phyloP scores from a whole-genome alignment of 2,888 invertebrate species.

The Celastrina argiolus region DNA sequence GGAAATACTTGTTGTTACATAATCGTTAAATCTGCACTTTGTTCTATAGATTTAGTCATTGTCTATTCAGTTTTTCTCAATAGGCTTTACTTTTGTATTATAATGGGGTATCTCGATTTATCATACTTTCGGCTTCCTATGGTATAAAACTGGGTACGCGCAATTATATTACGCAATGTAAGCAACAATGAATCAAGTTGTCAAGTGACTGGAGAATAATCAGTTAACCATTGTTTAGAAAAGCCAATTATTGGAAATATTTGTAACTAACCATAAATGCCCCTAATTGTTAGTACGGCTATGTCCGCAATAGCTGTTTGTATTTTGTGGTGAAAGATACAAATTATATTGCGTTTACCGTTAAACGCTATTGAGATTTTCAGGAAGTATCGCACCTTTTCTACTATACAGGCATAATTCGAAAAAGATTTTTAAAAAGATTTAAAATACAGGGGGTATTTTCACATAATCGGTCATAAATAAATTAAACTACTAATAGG shows the following conservation, averaged over 20 bases:
- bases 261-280: background rate
- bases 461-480: too few species aligned
- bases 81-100: conserved; percentile 1
- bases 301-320: background rate
- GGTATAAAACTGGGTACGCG: background rate
- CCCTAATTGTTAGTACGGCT: background rate
- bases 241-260: conserved; percentile 11
- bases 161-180: conserved; percentile 5
- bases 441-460: too few species aligned
- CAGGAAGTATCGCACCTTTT: too few species aligned
- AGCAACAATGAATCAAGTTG: conserved; percentile 16
- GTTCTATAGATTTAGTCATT: background rate
- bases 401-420: too few species aligned
- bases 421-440: too few species aligned
- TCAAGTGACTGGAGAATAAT: conserved; percentile 5
- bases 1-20: background rate
- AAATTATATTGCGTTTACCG: background rate
- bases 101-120: background rate
- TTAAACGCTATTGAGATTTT: background rate
- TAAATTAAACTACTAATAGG: too few species aligned
- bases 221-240: conserved; percentile 14
- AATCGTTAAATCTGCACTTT: background rate
- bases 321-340: background rate
- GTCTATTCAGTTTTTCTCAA: background rate
- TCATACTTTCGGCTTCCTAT: conserved; percentile 9